Evolutionary conservation across 2,888 invertebrate species (phyloP).

Genomic region (Papilio gigon): DNA sequence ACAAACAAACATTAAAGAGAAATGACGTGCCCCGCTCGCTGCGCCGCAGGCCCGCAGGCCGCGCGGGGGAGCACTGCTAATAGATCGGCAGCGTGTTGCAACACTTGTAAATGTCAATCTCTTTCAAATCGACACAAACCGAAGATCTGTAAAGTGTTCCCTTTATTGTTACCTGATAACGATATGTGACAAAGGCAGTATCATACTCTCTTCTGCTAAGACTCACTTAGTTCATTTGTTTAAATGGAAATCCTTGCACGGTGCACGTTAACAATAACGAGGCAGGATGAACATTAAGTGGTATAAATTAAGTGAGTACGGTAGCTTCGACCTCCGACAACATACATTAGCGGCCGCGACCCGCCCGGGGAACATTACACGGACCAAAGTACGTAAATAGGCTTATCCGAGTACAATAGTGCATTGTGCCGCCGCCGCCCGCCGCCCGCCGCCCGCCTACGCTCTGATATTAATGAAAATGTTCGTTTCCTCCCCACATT

Average conservation of each 20-base stretch:
- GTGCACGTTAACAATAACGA: background rate
- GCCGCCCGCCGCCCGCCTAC: conserved; percentile 9
- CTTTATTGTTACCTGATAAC: too few relatives aligned
- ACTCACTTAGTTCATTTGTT: conserved; percentile 1
- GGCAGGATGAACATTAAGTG: background rate
- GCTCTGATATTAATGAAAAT: conserved; percentile 58
- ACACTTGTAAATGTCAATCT: background rate
- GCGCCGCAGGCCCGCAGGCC: background rate
- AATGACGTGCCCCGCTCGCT: conserved; percentile 1
- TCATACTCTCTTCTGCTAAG: background rate
- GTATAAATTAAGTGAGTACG: conserved; percentile 14
- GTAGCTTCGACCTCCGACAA: background rate
- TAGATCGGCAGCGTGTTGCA: conserved; percentile 6
- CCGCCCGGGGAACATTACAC: conserved; percentile 17
- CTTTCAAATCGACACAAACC: background rate
- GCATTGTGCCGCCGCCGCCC: conserved; percentile 27
- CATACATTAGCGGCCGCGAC: conserved; percentile 2
- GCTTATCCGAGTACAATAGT: conserved; percentile 32
- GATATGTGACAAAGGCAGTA: too few relatives aligned
- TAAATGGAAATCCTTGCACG: background rate
- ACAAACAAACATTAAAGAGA: conserved; percentile 8
- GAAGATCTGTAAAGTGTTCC: background rate
- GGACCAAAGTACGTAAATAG: conserved; percentile 32
- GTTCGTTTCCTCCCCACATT: conserved; percentile 50
- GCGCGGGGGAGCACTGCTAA: background rate